Conservation (phyloP, 1,140 invertebrate species). For the Drosophila orosa region DNA sequence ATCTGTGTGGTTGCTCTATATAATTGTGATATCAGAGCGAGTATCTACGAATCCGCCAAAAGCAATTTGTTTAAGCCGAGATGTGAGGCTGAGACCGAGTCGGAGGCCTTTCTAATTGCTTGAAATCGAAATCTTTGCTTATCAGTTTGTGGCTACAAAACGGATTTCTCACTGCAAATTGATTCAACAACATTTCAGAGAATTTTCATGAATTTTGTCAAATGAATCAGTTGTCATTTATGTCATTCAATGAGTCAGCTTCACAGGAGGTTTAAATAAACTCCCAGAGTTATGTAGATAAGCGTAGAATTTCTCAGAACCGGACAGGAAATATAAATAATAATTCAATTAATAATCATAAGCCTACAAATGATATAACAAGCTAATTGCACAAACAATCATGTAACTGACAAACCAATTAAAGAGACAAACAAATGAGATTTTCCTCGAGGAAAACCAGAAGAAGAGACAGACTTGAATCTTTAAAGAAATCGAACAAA, state of each 20-base stretch:
- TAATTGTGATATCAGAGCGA: slow-evolving; percentile 12
- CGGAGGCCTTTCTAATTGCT: slow-evolving; percentile 40
- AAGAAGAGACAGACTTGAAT: neutral
- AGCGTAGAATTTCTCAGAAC: slow-evolving; percentile 5
- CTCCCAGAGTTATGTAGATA: neutral
- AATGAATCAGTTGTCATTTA: slow-evolving; percentile 10
- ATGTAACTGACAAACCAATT: slow-evolving; percentile 18
- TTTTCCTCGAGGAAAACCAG: slow-evolving; percentile 11
- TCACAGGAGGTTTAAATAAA: neutral
- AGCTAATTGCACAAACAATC: slow-evolving; percentile 10
- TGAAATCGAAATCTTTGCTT: slow-evolving; percentile 26
- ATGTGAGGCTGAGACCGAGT: neutral
- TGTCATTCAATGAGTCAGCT: slow-evolving; percentile 2
- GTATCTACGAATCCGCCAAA: slow-evolving; percentile 13
- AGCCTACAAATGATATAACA: slow-evolving; percentile 10
- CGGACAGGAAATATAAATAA: slow-evolving; percentile 22
- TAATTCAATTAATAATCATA: slow-evolving; percentile 31
- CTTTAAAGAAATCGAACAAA: slow-evolving; percentile 8
- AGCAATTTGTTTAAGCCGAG: slow-evolving; percentile 16
- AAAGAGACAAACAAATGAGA: neutral
- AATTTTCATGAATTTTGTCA: slow-evolving; percentile 8
- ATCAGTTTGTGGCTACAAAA: slow-evolving; percentile 21
- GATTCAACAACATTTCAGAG: slow-evolving; percentile 9
- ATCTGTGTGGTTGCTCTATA: slow-evolving; percentile 17
- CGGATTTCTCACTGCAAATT: slow-evolving; percentile 22